Evolutionary conservation across 2,888 invertebrate genomes (phyloP), one percentile per base, ranked within the genome.

Genomic region (Drosophila recens): DNA sequence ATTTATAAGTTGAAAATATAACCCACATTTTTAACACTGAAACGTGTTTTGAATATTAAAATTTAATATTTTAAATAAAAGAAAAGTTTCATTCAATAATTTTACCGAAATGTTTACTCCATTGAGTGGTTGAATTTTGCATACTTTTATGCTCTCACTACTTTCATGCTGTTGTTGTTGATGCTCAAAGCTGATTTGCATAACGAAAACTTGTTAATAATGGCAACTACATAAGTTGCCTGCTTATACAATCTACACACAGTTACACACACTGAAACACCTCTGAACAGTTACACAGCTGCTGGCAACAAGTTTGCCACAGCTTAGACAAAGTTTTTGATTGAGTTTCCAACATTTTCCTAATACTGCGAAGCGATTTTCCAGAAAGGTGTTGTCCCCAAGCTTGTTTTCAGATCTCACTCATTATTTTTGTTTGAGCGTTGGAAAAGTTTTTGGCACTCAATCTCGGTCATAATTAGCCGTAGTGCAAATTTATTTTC

Each of bases 191-290:
- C 61, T 79, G 52, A 76, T 79, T 76, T 74, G 63, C 74, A 79
- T 79, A 70, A 57, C 38, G 66, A 46, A 74, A 76, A 76, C 66
- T 76, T 76, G 79, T 64, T 61, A 79, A 76, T 74, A 79, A 75
- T 46, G 70, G 70, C 75, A 76, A 74, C 75, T 30, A 5, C 2
- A 27, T 63, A 57, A 69, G 75, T 78, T 78, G 64, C 58, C 46
- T 69, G 61, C 15, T 64, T 67, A 72, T 51, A 17, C 43, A 62
- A 27, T 9, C 57, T 38, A 40, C 53, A 40, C 56, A 40, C 17
- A 42, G 13, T 42, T 8, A 30, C 53, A 40, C 56, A 40, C 17
- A 42, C 15, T 42, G 8, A 30, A 30, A 40, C 56, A 52, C 40
- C 40, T 23, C n/a, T 34, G 15, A 34, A 52, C 43, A 52, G 38